Evolutionary conservation across 2,888 invertebrate genomes (phyloP).

Genomic region (Phasia obesa): DNA sequence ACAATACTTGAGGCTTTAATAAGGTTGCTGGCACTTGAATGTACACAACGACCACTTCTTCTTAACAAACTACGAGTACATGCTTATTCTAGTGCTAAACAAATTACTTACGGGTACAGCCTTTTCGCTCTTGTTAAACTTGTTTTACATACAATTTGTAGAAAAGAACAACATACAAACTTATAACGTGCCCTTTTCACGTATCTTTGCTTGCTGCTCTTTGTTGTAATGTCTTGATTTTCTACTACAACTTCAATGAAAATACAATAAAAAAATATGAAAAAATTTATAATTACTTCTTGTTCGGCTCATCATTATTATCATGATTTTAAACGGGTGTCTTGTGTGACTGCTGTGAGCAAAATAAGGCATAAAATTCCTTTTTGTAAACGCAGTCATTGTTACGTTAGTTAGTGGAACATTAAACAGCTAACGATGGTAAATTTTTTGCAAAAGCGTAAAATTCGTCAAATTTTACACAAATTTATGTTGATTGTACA

Average conservation of each 20-base stretch:
- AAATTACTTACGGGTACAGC: constrained; percentile 1
- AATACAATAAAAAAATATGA: not conserved
- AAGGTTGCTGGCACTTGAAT: too few relatives aligned
- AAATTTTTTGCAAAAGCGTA: constrained; percentile 53
- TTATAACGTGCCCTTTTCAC: too few relatives aligned
- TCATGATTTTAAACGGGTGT: not conserved
- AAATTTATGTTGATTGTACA: constrained; percentile 13
- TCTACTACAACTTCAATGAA: too few relatives aligned
- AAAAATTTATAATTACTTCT: constrained; percentile 12
- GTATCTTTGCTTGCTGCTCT: too few relatives aligned
- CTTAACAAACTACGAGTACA: constrained; percentile 10
- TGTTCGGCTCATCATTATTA: not conserved
- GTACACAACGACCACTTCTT: constrained; percentile 22
- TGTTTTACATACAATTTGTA: too few relatives aligned
- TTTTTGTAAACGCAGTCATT: constrained; percentile 11
- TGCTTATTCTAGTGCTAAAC: constrained; percentile 14
- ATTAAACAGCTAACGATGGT: constrained; percentile 42
- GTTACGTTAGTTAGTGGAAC: constrained; percentile 2
- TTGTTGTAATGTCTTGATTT: too few relatives aligned
- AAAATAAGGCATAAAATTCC: not conserved
- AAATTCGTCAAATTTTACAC: constrained; percentile 32
- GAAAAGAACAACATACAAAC: too few relatives aligned
- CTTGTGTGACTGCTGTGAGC: not conserved
- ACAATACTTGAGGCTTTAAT: too few relatives aligned
- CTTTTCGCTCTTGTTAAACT: not conserved